Base-by-base conservation (phyloP, 1,140 invertebrate genomes). In the Nebria ingens region DNA sequence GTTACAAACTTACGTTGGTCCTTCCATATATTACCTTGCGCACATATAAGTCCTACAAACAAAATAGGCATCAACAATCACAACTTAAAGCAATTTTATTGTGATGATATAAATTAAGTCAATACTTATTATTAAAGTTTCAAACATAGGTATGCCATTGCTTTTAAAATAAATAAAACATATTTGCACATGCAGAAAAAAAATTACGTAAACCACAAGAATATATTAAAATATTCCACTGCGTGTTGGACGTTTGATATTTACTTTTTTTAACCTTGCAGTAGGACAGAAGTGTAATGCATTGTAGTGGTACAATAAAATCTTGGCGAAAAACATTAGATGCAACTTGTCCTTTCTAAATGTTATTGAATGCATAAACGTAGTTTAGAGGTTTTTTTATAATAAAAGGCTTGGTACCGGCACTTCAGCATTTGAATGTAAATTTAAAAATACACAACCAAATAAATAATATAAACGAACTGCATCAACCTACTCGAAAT, bases 21-120 rank as follows among this genome's bases (percentile, higher is more conserved):
- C 59, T 79, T 84, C 91, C 92, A 96, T 15, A 83, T 64, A 2
- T 78, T 74, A 0, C 91, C 91, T 68, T 91, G 84, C 1, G 90
- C 79, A 56, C 86, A 87, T 63, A 92, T 86, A 2, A 93, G 68
- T 52, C 89, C 89, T 92, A 64, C 20, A 76, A 74, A 25, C 56
- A 55, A 53, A 63, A 56, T 11, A 29, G n/a, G n/a, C n/a, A n/a
- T n/a, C n/a, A n/a, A n/a, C n/a, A n/a, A n/a, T n/a, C n/a, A n/a
- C n/a, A n/a, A n/a, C n/a, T n/a, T n/a, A n/a, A n/a, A n/a, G n/a
- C n/a, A n/a, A n/a, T n/a, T n/a, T n/a, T n/a, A n/a, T n/a, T n/a
- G n/a, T n/a, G n/a, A n/a, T n/a, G n/a, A n/a, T n/a, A n/a, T n/a
- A n/a, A n/a, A n/a, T n/a, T n/a, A n/a, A 22, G n/a, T 34, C 6